Evolutionary conservation across 2,797 vertebrate species (phyloP), one percentile per base, ranked within the genome.

Genomic region (Coregonus ussuriensis): DNA sequence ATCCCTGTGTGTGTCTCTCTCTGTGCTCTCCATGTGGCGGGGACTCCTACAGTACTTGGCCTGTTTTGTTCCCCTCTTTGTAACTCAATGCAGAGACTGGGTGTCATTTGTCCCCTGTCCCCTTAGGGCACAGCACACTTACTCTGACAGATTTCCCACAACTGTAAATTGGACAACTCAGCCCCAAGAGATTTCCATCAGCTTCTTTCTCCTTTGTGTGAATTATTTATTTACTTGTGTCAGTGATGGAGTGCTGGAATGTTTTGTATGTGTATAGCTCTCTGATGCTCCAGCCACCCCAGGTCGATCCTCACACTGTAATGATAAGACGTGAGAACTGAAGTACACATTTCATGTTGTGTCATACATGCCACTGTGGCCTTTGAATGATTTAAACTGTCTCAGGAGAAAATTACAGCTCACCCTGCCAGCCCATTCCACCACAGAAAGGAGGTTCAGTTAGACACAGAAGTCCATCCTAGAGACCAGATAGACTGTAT

Each of bases 41-140:
- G 59, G 80, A 75, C 87, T 86, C 85, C 83, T 86, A 79, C 81
- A 88, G 81, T 85, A 87, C 88, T 86, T 86, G 79, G 87, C 86
- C 92, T 89, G 78, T 87, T 87, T 91, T 89, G 87, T 88, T 85
- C 83, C 77, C 88, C 82, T 78, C 75, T 73, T 87, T 82, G 87
- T 93, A 93, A 91, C 90, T 91, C 89, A 93, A 91, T 89, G 89
- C 88, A 92, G 89, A 87, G 88, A 89, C 89, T 84, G 84, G 89
- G 89, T 92, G 92, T 93, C 92, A 89, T 93, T 91, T 92, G 89
- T 93, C 90, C 88, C 68, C 81, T 74, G 88, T 93, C 91, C 92
- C 93, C 89, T 84, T 79, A 81, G 91, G 92, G 89, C 91, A 90
- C 82, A 80, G 16, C 79, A 85, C 86, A 90, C 86, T 84, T 83